phyloP scores from a whole-genome alignment of 30 jellyfish, hydroid and myxozoan genomes.

The Aurelia aurita region DNA sequence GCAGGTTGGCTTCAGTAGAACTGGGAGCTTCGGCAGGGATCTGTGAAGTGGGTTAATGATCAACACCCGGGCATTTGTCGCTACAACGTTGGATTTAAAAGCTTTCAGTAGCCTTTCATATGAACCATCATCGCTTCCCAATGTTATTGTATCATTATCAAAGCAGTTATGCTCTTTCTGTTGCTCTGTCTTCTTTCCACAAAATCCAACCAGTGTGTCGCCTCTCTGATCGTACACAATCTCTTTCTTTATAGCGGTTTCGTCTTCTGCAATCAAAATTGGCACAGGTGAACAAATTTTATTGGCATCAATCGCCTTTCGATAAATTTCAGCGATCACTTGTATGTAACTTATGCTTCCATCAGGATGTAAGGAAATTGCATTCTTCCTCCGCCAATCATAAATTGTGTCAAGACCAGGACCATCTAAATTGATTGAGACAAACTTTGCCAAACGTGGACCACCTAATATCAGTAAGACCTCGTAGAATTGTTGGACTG shows the following conservation, averaged over 20 bases:
- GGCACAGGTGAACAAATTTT: background rate
- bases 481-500: constrained; percentile 11
- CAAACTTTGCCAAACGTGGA: constrained; percentile 15
- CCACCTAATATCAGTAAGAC: constrained; percentile 12
- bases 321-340: too few relatives aligned
- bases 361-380: too few relatives aligned
- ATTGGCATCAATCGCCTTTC: too few relatives aligned
- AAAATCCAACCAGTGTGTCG: constrained; percentile 1
- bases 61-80: too few relatives aligned
- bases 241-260: constrained; percentile 9
- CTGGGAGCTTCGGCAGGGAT: background rate
- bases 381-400: background rate
- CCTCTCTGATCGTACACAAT: background rate
- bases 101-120: too few relatives aligned
- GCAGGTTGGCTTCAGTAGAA: constrained; percentile 7
- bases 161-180: constrained; percentile 4
- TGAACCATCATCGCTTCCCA: background rate
- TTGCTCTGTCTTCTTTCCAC: constrained; percentile 11
- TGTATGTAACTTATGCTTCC: too few relatives aligned
- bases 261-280: constrained; percentile 13
- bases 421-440: constrained; percentile 1
- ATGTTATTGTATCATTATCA: background rate
- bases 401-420: constrained; percentile 4
- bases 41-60: background rate
- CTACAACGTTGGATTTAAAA: too few relatives aligned